Conservation (phyloP, 2,797 vertebrate species). For the Acanthurus lineatus region DNA sequence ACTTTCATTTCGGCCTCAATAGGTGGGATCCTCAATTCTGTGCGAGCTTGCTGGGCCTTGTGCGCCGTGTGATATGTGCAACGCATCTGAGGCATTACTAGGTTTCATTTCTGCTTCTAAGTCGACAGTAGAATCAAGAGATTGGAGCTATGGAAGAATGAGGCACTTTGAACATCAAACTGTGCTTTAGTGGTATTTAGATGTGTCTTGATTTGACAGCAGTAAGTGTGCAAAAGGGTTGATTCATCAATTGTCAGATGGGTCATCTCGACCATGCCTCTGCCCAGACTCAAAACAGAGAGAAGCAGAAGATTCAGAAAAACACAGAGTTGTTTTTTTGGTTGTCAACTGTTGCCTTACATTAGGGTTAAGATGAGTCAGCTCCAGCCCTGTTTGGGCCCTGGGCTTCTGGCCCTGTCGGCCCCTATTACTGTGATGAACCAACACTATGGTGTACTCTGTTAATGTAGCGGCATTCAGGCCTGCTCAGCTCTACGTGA, state of each 20-base stretch:
- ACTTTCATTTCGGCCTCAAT: constrained; percentile 12
- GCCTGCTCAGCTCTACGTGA: constrained; percentile 37
- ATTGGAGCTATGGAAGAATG: background rate
- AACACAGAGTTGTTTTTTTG: constrained; percentile 61
- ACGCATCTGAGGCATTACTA: background rate
- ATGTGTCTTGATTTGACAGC: background rate
- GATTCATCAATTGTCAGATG: constrained; percentile 27
- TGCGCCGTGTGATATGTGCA: background rate
- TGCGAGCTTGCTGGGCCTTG: background rate
- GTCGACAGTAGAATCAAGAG: background rate
- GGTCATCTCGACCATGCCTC: constrained; percentile 7
- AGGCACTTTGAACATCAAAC: constrained; percentile 2
- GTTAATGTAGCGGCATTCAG: constrained; percentile 44
- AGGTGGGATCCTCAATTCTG: constrained; percentile 53
- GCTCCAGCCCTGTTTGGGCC: constrained; percentile 51
- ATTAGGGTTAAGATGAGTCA: constrained; percentile 74
- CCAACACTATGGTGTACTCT: constrained; percentile 56
- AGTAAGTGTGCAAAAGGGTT: constrained; percentile 1
- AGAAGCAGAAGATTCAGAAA: constrained; percentile 21
- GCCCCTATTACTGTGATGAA: constrained; percentile 65
- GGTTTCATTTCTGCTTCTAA: background rate
- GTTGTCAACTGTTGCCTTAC: constrained; percentile 62
- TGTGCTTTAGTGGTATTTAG: background rate
- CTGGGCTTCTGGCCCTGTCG: constrained; percentile 55
- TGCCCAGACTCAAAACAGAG: constrained; percentile 6